Evolutionary conservation across 2,113 vertebrate genomes (phyloP).

Genomic region (Mandrillus leucophaeus): DNA sequence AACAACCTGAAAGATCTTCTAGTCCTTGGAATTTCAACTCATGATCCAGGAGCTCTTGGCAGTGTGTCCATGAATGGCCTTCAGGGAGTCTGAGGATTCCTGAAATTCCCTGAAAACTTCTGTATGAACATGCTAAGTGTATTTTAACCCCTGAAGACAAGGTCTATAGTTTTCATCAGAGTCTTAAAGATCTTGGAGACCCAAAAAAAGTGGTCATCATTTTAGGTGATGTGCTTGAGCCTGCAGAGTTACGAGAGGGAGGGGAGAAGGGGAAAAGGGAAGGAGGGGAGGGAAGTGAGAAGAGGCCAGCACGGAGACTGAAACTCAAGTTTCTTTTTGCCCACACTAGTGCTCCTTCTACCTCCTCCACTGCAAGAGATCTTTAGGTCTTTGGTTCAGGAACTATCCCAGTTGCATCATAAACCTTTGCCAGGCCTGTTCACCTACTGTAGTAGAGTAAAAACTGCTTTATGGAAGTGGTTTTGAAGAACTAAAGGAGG

Average conservation of each 20-base stretch:
- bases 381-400: background rate
- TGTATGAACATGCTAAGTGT: too few species aligned
- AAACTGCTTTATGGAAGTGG: background rate
- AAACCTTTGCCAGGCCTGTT: background rate
- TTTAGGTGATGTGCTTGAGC: background rate
- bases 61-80: accelerated
- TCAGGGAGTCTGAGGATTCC: background rate
- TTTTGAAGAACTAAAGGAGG: background rate
- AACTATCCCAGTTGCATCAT: background rate
- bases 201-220: background rate
- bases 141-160: too few species aligned
- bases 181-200: background rate
- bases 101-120: background rate
- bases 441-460: accelerated
- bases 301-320: accelerated
- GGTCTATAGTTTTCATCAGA: background rate
- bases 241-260: background rate
- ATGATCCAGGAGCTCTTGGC: background rate
- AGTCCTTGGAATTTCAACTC: background rate
- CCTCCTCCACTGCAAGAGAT: accelerated
- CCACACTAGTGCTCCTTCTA: background rate
- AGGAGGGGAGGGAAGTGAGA: too few species aligned
- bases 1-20: background rate
- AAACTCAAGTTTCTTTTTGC: too few species aligned
- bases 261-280: accelerated